Evolutionary conservation across 1,140 invertebrate genomes (phyloP).

Genomic region (Copidosoma floridanum): DNA sequence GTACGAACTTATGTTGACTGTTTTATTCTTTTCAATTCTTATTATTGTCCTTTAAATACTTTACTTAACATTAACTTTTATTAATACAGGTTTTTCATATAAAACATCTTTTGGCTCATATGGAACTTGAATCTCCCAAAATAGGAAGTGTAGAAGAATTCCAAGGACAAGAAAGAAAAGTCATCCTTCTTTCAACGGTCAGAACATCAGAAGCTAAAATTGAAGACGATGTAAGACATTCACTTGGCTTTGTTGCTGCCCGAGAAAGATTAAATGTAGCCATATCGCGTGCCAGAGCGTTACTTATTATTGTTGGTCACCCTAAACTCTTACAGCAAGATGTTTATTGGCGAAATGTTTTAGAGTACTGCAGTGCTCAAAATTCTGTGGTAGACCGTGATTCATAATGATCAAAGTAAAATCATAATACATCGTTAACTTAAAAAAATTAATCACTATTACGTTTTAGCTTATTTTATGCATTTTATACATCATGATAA

Average conservation of each 20-base stretch:
- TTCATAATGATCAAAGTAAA: not conserved
- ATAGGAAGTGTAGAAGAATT: constrained; percentile 95
- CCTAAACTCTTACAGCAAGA: constrained; percentile 72
- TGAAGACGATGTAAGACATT: constrained; percentile 59
- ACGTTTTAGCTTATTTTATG: too few species aligned
- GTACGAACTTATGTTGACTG: constrained; percentile 8
- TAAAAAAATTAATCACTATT: too few species aligned
- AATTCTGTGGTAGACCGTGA: not conserved
- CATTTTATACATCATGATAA: too few species aligned
- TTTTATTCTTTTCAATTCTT: not conserved
- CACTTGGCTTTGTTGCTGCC: constrained; percentile 74
- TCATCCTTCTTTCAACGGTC: constrained; percentile 86
- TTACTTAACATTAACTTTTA: constrained; percentile 28
- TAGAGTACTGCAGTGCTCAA: constrained; percentile 59
- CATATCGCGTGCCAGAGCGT: constrained; percentile 75
- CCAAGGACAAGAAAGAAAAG: constrained; percentile 86
- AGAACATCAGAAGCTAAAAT: constrained; percentile 61
- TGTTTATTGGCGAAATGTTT: constrained; percentile 68
- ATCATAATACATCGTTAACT: too few species aligned
- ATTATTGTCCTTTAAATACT: not conserved
- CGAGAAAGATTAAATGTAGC: constrained; percentile 84
- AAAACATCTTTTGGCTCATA: constrained; percentile 63
- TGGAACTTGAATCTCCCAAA: constrained; percentile 72
- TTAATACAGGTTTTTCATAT: constrained; percentile 74
- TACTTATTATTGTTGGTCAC: constrained; percentile 82